Base-by-base conservation (phyloP, 2,888 invertebrate genomes). In the Idaea biselata region DNA sequence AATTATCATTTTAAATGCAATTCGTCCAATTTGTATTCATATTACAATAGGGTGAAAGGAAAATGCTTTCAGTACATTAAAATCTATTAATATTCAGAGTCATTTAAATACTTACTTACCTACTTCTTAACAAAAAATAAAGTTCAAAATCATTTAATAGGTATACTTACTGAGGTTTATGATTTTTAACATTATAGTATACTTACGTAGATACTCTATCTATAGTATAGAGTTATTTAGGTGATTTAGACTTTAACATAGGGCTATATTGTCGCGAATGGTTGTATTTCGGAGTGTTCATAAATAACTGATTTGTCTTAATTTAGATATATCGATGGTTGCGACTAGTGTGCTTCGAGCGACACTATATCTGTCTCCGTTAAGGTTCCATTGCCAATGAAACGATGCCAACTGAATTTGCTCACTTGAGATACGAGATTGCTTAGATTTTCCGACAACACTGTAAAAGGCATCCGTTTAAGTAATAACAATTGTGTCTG, bases 381-480 rank as follows among this genome's bases (percentile, higher is more conserved):
- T 73, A 73, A 74, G 70, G 75, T 74, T 74, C 77, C 74, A 77
- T 78, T 73, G 74, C 70, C 77, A 80, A 78, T 81, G 76, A 76
- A 80, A 78, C 73, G 82, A 80, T 74, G 77, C 72, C 74, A 69
- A 59, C 62, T 44, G 8, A 44, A 44, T 44, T 14, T 44, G 44
- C 44, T 14, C 44, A 44, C 11, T 44, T 11, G 44, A 44, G 5
- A 44, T 44, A 44, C 44, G 14, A 44, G 14, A 44, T 8, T 14
- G 44, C 44, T 44, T 44, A 7, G 44, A 44, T 44, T 44, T 44
- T 14, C 44, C 14, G 44, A 44, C 44, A 44, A 7, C 0, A 44
- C 44, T 44, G 44, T 14, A 44, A 44, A 44, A 14, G 44, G 44
- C 11, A 44, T 44, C 14, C 32, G n/a, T n/a, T n/a, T n/a, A 25